Evolutionary conservation across 2,113 vertebrate species (phyloP).

Genomic region (Notechis scutatus): DNA sequence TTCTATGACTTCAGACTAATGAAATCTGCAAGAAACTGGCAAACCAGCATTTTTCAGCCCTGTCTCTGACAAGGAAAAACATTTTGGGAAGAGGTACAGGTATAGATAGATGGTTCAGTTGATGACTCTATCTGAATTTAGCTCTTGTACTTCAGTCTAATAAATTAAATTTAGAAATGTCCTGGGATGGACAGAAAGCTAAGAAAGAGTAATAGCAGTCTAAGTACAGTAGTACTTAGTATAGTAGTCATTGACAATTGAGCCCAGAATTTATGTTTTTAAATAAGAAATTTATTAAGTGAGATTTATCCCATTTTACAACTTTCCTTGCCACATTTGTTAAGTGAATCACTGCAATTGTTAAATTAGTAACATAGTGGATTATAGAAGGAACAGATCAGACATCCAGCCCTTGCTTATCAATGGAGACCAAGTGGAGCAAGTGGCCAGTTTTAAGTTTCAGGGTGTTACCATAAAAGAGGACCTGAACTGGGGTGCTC

Average conservation of each 20-base stretch:
- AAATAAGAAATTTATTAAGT: not conserved
- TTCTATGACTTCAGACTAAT: not conserved
- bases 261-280: not conserved
- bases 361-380: not conserved
- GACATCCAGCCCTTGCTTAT: no score
- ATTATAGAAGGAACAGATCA: no score
- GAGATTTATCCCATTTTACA: not conserved
- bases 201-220: not conserved
- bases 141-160: not conserved
- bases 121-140: not conserved
- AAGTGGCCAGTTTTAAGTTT: no score
- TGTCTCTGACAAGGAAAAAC: not conserved
- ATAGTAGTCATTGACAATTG: not conserved
- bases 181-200: not conserved
- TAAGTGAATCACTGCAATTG: not conserved
- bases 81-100: not conserved
- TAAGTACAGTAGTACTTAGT: not conserved
- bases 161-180: not conserved
- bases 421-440: no score
- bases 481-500: no score
- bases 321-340: not conserved
- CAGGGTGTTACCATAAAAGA: no score
- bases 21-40: not conserved
- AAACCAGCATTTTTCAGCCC: not conserved
- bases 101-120: not conserved